Conservation (phyloP, 2,797 vertebrate species). For the Lepus townsendii region DNA sequence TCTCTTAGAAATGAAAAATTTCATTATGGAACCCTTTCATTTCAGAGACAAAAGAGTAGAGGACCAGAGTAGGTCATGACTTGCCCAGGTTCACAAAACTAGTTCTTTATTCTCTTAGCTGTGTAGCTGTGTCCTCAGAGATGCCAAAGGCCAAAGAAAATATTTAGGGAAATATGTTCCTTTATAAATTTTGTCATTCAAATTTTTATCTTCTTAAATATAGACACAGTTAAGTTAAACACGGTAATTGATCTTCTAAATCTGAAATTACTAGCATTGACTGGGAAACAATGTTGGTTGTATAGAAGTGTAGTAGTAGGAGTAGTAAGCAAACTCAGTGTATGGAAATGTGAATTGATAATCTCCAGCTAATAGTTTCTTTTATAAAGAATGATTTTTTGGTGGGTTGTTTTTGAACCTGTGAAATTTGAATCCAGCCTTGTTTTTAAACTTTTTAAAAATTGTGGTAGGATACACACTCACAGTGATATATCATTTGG, state of each 20-base stretch:
- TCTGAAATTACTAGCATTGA: conserved; percentile 56
- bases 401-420: neutral
- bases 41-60: conserved; percentile 47
- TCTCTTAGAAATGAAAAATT: conserved; percentile 59
- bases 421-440: conserved; percentile 57
- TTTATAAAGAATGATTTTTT: neutral
- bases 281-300: conserved; percentile 26
- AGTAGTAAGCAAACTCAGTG: neutral
- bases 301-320: neutral
- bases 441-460: conserved; percentile 14
- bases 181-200: conserved; percentile 32
- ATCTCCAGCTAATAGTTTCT: conserved; percentile 41
- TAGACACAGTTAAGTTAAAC: conserved; percentile 53
- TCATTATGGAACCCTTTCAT: conserved; percentile 51
- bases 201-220: conserved; percentile 29
- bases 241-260: conserved; percentile 32
- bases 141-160: conserved; percentile 45
- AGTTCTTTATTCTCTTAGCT: conserved; percentile 38
- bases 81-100: conserved; percentile 35
- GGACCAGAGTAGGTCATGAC: conserved; percentile 31
- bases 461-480: neutral
- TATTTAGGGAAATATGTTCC: conserved; percentile 56
- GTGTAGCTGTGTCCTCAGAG: neutral
- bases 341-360: conserved; percentile 52
- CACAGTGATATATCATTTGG: neutral